Evolutionary conservation across 2,113 vertebrate species (phyloP), one percentile per base, ranked within the genome.

Genomic region (Hirundichthys speculiger): DNA sequence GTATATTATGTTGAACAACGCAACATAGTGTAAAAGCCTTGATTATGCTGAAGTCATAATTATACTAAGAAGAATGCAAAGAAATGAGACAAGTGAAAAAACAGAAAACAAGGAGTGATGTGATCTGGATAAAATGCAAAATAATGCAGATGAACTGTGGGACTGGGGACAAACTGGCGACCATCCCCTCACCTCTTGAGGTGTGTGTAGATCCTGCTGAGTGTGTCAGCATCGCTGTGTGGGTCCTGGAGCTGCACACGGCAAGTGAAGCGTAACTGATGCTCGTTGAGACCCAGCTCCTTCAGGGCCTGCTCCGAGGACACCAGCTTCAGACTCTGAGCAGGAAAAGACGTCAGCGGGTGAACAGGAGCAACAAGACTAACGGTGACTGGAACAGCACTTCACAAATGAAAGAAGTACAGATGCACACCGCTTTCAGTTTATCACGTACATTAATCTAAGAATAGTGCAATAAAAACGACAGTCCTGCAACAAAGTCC

Each of bases 191-290:
- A 94, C 97, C 94, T 95, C 67, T 95, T 98, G 21, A 99, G 94
- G 65, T 99, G 96, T 65, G 92, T 94, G 68, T 96, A 98, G 43
- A 99, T 92, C 0, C 94, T 86, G 19, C 92, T 65, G 12, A 93
- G 95, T 0, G 93, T 96, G 84, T 98, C 96, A 0, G 94, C 71
- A 64, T 99, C 97, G 2, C 95, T 98, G 78, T 96, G 94, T 0
- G 95, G 81, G 61, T 98, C 96, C 11, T 96, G 96, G 3, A 98
- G 93, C 85, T 96, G 96, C 46, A 99, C 94, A 0, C 96, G 94
- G 85, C 96, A 99, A 47, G 97, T 99, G 88, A 98, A 99, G 16
- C 96, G 94, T 67, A 99, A 69, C 90, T 99, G 97, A 52, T 99
- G 97, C 21, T 99, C 97, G 0, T 93, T 93, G 25, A 98, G 93